These are phyloP conservation scores for Brachylomia viminalis DNA, from an alignment of 2,888 invertebrate species.

Conservation along the genomic window DNA sequence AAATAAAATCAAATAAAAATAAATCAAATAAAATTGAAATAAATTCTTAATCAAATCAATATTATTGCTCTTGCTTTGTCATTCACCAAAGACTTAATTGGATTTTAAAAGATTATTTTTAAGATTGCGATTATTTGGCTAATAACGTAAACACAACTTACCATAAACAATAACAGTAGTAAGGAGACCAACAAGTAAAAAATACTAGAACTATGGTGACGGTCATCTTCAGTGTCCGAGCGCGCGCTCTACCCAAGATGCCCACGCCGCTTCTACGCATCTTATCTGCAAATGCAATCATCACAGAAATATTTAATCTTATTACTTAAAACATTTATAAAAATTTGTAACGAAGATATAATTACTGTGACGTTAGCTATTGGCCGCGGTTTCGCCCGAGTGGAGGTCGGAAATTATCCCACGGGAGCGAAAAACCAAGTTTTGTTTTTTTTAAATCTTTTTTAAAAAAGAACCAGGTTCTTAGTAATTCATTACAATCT, in stretches of 20 bases:
- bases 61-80: not conserved
- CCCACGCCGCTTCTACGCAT: constrained; percentile 95
- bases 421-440: no score
- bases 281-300: constrained; percentile 88
- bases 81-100: not conserved
- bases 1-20: no score
- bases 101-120: not conserved
- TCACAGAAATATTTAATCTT: not conserved
- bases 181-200: constrained; percentile 98
- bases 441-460: no score
- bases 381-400: not conserved
- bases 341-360: not conserved
- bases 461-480: no score
- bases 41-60: no score
- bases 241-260: constrained; percentile 95
- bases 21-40: no score
- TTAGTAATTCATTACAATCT: no score
- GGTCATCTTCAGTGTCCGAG: constrained; percentile 98
- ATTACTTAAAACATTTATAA: not conserved
- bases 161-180: constrained; percentile 97
- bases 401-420: not conserved
- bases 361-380: not conserved
- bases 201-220: constrained; percentile 98
- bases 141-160: constrained; percentile 78
- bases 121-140: not conserved